A percentile compares a stretch with the other conserved stretches of the same genome.
Conservation (phyloP, 1,140 invertebrate genomes). For the Vollenhovia emeryi region DNA sequence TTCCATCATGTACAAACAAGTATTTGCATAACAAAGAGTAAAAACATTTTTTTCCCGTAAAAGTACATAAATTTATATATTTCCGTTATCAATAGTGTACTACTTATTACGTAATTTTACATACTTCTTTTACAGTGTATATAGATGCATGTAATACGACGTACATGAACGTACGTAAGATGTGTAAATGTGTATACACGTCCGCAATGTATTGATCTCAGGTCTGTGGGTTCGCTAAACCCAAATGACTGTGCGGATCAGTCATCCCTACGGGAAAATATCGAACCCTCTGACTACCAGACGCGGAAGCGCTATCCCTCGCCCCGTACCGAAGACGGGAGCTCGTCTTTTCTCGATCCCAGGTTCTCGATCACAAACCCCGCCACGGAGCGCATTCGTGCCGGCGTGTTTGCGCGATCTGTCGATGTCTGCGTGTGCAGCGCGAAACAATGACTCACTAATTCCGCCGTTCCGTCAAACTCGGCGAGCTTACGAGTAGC, state of each 20-base stretch:
- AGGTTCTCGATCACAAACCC: conserved; percentile 35
- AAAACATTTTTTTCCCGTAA: too few relatives aligned
- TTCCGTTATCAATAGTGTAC: too few relatives aligned
- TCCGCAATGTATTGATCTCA: not conserved
- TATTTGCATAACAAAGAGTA: too few relatives aligned
- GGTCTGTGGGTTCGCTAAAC: not conserved
- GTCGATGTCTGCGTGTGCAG: conserved; percentile 36
- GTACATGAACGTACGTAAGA: not conserved
- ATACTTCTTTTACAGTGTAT: too few relatives aligned
- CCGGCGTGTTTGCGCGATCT: conserved; percentile 43
- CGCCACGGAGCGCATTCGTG: conserved; percentile 6
- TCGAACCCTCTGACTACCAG: not conserved
- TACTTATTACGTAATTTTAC: too few relatives aligned
- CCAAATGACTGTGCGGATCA: conserved; percentile 16
- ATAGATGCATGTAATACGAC: not conserved
- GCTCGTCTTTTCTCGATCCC: conserved; percentile 27
- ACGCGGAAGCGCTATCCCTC: not conserved
- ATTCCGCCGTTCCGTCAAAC: conserved; percentile 52
- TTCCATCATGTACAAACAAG: too few relatives aligned
- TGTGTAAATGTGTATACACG: not conserved
- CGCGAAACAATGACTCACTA: conserved; percentile 43
- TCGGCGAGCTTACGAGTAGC: conserved; percentile 8
- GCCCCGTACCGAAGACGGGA: not conserved
- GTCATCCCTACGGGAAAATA: conserved; percentile 8
- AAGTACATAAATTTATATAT: too few relatives aligned